Conservation (phyloP, 2,113 vertebrate species). For the Toxotes jaculatrix region DNA sequence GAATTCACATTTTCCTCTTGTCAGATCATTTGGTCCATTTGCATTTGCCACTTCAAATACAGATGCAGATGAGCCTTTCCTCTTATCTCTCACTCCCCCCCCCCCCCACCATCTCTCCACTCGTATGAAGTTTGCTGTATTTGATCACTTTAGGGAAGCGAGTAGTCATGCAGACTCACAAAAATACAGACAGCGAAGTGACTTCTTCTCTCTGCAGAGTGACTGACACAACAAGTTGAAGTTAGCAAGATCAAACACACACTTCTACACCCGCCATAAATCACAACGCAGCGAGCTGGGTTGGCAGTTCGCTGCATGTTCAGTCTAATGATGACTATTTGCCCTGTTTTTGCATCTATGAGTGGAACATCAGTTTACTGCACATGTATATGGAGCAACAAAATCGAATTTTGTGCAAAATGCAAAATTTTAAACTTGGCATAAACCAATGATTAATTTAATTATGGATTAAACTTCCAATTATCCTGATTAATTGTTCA, state of each 20-base stretch:
- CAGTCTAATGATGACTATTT: constrained; percentile 35
- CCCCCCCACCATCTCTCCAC: constrained; percentile 50
- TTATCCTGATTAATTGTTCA: background rate
- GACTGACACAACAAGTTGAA: constrained; percentile 77
- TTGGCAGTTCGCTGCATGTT: constrained; percentile 48
- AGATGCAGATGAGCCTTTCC: constrained; percentile 75
- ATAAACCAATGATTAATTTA: background rate
- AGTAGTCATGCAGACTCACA: constrained; percentile 66
- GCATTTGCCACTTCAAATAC: constrained; percentile 80
- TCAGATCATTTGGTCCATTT: constrained; percentile 84
- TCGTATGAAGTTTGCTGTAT: constrained; percentile 78
- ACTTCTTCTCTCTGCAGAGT: constrained; percentile 60
- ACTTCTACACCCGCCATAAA: constrained; percentile 45
- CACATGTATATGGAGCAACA: background rate
- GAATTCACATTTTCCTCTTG: constrained; percentile 79
- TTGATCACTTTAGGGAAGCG: constrained; percentile 81
- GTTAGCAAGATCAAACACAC: constrained; percentile 67
- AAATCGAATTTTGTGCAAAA: background rate
- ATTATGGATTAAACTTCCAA: background rate
- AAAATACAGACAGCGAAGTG: constrained; percentile 64
- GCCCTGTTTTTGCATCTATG: constrained; percentile 15
- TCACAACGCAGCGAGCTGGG: constrained; percentile 44
- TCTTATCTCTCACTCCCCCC: constrained; percentile 73
- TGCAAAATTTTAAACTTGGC: background rate
- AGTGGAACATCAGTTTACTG: constrained; percentile 19